A percentile compares a stretch with the other conserved stretches of the same genome.
These are phyloP conservation scores for Luehdorfia chinensis DNA, from an alignment of 1,140 invertebrate genomes.

Conservation along the genomic window DNA sequence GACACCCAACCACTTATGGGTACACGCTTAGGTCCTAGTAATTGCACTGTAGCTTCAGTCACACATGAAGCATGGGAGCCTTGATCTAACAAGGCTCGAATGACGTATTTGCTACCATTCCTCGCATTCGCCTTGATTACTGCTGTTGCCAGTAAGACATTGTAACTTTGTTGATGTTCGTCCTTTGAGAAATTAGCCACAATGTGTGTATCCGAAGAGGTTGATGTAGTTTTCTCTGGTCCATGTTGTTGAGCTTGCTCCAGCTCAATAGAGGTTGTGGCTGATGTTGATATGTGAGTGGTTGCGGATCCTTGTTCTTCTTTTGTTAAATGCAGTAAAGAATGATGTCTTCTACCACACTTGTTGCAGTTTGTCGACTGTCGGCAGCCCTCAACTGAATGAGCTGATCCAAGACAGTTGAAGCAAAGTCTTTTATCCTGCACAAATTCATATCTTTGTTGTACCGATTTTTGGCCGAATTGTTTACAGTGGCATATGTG, in stretches of 20 bases:
- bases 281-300: no score
- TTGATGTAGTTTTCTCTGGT: no score
- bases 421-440: slow-evolving; percentile 32
- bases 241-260: no score
- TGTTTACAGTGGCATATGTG: slow-evolving; percentile 32
- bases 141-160: slow-evolving; percentile 29
- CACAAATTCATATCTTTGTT: slow-evolving; percentile 28
- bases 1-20: slow-evolving; percentile 20
- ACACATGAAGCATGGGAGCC: slow-evolving; percentile 35
- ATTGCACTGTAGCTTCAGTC: slow-evolving; percentile 23
- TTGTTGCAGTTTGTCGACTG: slow-evolving; percentile 14
- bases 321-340: slow-evolving; percentile 21
- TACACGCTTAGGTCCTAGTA: slow-evolving; percentile 19
- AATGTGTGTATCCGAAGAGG: no score
- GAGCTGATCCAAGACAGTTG: slow-evolving; percentile 32
- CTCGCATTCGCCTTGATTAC: slow-evolving; percentile 14
- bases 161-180: slow-evolving; percentile 15
- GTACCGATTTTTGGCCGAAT: slow-evolving; percentile 21
- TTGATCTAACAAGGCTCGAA: slow-evolving; percentile 28
- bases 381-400: slow-evolving; percentile 24
- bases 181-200: no score
- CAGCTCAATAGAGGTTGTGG: no score
- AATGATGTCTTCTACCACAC: slow-evolving; percentile 22
- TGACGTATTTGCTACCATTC: slow-evolving; percentile 5
- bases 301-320: no score